Evolutionary conservation across 1,140 invertebrate genomes (phyloP), one percentile per base, ranked within the genome.

Genomic region (Mizuhopecten yessoensis): DNA sequence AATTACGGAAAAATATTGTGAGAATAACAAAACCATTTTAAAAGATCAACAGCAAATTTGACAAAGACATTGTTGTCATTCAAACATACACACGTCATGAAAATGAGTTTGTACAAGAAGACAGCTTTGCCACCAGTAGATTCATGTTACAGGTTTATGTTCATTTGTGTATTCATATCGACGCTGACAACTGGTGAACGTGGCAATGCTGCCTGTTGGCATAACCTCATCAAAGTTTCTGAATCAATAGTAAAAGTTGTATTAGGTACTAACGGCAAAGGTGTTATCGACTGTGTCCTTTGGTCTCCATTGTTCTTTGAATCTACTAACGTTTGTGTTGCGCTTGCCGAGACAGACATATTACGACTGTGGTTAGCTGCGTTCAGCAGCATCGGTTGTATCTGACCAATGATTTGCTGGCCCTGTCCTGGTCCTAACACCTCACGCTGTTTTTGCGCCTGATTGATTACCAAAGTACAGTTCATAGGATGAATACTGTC

Each of bases 211-310:
- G 57, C 57, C 57, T 75, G 57, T 29, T 75, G 57, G 11, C 57
- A 75, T 29, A 75, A 75, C n/a, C 57, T 75, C 57, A 75, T 75
- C 23, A 75, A 29, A 23, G 57, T 75, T 23, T 75, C 57, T 2
- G 57, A 75, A 75, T 75, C 57, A 75, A 75, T 75, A 75, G 57
- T 75, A 29, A 75, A 75, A 5, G 57, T 45, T 13, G 42, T 75
- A 75, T 75, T 75, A 11, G 23, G 57, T n/a, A 75, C 57, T 75
- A 75, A 75, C 9, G 57, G 57, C 23, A 75, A 7, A 29, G 57
- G 9, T 75, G 57, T n/a, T 29, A n/a, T n/a, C 23, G 57, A 75
- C 5, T 75, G 57, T n/a, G 57, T 75, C 29, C 57, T 9, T 29
- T 75, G 57, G n/a, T 75, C 57, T 75, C 23, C 57, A 75, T 1